phyloP scores from a whole-genome alignment of 2,797 vertebrate species.

The Octomys mimax region DNA sequence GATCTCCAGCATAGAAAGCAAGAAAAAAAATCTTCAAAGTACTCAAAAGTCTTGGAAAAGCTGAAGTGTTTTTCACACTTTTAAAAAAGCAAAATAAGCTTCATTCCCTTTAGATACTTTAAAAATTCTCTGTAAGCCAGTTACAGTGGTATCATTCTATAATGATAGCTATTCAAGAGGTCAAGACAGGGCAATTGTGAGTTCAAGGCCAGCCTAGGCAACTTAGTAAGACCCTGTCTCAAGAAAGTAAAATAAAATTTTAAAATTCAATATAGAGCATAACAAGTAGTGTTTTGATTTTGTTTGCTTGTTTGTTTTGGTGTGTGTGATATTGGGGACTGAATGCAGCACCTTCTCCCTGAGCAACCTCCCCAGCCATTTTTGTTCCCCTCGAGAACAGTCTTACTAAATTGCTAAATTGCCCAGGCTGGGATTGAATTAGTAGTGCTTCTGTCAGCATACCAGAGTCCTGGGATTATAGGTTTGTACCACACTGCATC shows the following conservation, averaged over 20 bases:
- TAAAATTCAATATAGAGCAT: not conserved
- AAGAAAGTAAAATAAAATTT: not conserved
- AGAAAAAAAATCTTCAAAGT: conserved; percentile 25
- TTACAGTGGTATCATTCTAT: not conserved
- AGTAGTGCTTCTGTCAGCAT: not conserved
- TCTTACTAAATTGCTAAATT: not conserved
- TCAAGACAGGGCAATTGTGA: not conserved
- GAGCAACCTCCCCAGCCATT: not conserved
- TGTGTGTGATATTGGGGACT: not conserved
- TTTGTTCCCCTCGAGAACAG: not conserved
- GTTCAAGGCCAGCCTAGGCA: not conserved
- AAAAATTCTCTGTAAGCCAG: not conserved
- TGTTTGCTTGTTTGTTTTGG: not conserved
- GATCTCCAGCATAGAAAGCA: not conserved
- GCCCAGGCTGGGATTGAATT: not conserved
- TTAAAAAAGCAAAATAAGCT: not conserved
- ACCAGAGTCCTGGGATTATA: not conserved
- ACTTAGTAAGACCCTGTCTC: not conserved
- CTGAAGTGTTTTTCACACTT: conserved; percentile 31
- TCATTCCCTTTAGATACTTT: conserved; percentile 35
- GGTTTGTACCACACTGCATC: not conserved
- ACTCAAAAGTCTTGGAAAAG: not conserved
- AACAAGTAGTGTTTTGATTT: not conserved
- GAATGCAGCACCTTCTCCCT: not conserved
- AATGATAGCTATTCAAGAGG: not conserved